phyloP scores from a whole-genome alignment of 2,888 invertebrate species.

The Ophioninae sp. region DNA sequence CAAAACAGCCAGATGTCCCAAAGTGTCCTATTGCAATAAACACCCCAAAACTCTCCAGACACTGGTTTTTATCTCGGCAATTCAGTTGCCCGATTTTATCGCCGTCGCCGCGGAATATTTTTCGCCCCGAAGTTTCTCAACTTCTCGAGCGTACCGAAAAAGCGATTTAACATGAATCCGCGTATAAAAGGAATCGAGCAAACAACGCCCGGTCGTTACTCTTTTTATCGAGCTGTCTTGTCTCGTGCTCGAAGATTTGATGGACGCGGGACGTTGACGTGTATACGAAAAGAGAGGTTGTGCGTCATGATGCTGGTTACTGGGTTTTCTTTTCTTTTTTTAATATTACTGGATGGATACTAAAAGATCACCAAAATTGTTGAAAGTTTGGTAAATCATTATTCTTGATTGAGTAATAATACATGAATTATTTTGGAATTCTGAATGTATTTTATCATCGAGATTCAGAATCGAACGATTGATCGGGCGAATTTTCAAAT shows the following conservation, averaged over 20 bases:
- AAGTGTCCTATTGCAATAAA: neutral
- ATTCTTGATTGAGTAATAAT: too few species aligned
- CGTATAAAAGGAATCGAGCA: neutral
- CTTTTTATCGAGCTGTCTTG: conserved; percentile 3
- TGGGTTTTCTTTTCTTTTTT: too few species aligned
- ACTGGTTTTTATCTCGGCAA: conserved; percentile 5
- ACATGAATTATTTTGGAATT: too few species aligned
- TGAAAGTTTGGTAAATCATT: too few species aligned
- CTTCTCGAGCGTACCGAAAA: neutral
- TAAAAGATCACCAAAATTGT: too few species aligned
- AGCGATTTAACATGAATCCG: neutral
- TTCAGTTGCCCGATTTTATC: conserved; percentile 23
- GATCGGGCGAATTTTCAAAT: too few species aligned
- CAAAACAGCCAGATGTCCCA: neutral
- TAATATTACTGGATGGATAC: too few species aligned
- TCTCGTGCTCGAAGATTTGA: neutral
- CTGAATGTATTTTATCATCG: too few species aligned
- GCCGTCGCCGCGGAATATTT: neutral
- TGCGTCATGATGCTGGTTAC: too few species aligned
- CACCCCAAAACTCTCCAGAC: neutral
- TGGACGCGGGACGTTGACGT: neutral
- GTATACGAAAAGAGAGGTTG: neutral
- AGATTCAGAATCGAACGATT: too few species aligned
- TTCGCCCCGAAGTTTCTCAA: conserved; percentile 7
- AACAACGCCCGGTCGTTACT: conserved; percentile 9